Evolutionary conservation across 1,140 invertebrate genomes (phyloP).

Genomic region (Lordiphosa collinella): DNA sequence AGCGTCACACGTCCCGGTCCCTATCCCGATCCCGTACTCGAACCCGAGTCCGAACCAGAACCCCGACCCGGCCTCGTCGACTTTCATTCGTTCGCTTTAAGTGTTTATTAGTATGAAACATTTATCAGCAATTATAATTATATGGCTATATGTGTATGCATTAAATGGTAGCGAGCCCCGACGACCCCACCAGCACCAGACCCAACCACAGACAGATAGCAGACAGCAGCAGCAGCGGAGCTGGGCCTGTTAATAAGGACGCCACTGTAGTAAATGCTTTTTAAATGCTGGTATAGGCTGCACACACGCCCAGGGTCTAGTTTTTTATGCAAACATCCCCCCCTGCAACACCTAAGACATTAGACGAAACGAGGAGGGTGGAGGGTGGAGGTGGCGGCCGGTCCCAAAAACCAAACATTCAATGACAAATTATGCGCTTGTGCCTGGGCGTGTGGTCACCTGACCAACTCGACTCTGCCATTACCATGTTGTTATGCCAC

Average conservation of each 20-base stretch:
- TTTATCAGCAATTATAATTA: conserved; percentile 78
- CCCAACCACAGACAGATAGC: conserved; percentile 12
- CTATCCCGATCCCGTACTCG: conserved; percentile 17
- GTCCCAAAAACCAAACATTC: conserved; percentile 62
- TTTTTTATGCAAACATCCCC: conserved; percentile 43
- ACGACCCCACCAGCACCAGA: conserved; percentile 41
- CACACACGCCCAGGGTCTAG: background rate
- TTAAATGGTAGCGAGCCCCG: conserved; percentile 57
- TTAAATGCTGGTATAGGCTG: conserved; percentile 54
- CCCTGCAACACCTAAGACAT: conserved; percentile 53
- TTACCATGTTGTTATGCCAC: conserved; percentile 56
- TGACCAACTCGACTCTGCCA: conserved; percentile 27
- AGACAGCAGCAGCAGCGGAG: conserved; percentile 39
- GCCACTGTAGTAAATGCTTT: conserved; percentile 65
- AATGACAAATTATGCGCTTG: conserved; percentile 72
- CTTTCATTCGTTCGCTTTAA: conserved; percentile 26
- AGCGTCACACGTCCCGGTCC: conserved; percentile 66
- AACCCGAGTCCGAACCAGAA: background rate
- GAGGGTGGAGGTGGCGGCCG: conserved; percentile 1
- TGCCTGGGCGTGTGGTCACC: conserved; percentile 47
- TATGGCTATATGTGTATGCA: conserved; percentile 52
- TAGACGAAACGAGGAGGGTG: conserved; percentile 24
- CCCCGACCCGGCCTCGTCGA: background rate
- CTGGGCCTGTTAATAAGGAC: conserved; percentile 3
- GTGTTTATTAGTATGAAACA: conserved; percentile 74